These are phyloP conservation scores for Laticauda colubrina DNA, from an alignment of 2,113 vertebrate genomes.

Conservation along the genomic window DNA sequence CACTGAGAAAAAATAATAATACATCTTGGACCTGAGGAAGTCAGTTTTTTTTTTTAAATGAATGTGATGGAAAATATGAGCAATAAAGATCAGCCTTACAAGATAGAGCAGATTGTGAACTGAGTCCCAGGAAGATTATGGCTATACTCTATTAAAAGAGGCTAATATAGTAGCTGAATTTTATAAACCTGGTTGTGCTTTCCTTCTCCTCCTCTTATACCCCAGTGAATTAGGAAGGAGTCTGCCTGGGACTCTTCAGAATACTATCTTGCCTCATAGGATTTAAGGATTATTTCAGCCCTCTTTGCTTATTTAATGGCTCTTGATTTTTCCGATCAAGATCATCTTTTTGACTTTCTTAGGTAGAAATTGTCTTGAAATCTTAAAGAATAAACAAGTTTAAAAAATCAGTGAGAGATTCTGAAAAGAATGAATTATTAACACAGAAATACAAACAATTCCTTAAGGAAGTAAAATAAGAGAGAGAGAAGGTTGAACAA, in stretches of 20 bases:
- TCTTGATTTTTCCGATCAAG: neutral
- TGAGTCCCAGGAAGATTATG: neutral
- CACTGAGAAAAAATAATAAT: neutral
- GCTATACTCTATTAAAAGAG: neutral
- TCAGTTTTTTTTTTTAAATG: neutral
- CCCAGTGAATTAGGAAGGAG: neutral
- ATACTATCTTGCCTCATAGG: neutral
- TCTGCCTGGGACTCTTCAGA: neutral
- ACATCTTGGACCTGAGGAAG: neutral
- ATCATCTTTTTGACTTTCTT: neutral
- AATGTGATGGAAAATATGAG: neutral
- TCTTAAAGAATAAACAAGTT: neutral
- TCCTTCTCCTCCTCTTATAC: neutral
- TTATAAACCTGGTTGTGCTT: neutral
- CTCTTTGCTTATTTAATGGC: neutral
- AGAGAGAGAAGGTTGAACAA: neutral
- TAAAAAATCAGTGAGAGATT: neutral
- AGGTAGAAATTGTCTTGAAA: neutral
- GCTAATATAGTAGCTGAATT: neutral
- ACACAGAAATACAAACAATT: neutral
- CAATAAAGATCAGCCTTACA: neutral
- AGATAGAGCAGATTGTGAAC: neutral
- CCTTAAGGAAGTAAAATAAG: neutral
- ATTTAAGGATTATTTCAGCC: neutral
- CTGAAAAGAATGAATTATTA: neutral